These are phyloP conservation scores for Zaprionus capensis DNA, from an alignment of 1,140 invertebrate genomes.

Conservation along the genomic window DNA sequence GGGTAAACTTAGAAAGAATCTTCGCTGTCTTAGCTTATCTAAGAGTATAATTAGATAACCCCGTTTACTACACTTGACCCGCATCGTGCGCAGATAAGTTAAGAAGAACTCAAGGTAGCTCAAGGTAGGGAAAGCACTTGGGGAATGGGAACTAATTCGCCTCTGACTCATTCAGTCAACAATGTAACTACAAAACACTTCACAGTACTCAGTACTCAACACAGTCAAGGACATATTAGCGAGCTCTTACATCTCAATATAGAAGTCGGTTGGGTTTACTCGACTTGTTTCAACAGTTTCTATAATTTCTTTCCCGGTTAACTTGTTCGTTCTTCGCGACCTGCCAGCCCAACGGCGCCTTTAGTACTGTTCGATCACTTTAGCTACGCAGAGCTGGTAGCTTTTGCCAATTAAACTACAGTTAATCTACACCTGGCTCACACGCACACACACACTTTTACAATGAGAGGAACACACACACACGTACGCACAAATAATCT, in stretches of 20 bases:
- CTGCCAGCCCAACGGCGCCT: constrained; percentile 65
- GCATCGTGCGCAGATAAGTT: neutral
- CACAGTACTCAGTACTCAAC: constrained; percentile 1
- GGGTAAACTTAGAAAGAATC: neutral
- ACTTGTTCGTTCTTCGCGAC: constrained; percentile 51
- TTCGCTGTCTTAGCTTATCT: neutral
- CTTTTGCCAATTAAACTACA: constrained; percentile 67
- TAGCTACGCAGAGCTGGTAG: constrained; percentile 47
- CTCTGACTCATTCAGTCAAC: constrained; percentile 9
- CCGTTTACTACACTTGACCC: constrained; percentile 1
- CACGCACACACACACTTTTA: constrained; percentile 13
- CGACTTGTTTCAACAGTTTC: neutral
- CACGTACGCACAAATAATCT: constrained; percentile 54
- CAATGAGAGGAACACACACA: neutral
- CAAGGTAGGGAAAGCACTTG: neutral
- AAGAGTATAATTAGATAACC: neutral
- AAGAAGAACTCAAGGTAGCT: neutral
- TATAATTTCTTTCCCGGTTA: neutral
- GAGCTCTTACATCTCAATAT: constrained; percentile 26
- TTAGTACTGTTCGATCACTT: constrained; percentile 66
- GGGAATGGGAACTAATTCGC: neutral
- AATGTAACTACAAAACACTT: neutral
- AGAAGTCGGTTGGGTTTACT: neutral
- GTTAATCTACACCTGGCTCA: constrained; percentile 70
- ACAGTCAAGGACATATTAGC: constrained; percentile 1